phyloP scores from a whole-genome alignment of 2,888 invertebrate species.

The Catotricha subobsoleta region DNA sequence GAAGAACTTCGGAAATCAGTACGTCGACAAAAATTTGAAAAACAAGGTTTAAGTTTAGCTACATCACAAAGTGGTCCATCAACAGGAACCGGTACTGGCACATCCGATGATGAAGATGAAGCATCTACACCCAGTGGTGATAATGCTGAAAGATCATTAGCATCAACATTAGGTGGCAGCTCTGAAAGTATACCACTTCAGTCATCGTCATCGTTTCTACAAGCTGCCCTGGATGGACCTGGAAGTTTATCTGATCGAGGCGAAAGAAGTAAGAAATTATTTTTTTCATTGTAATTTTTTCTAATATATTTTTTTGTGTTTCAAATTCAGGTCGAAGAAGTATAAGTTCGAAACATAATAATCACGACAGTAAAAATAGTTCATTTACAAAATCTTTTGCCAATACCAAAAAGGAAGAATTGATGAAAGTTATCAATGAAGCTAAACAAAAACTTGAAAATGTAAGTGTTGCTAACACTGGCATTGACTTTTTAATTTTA shows the following conservation, averaged over 20 bases:
- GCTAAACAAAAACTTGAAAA: slow-evolving; percentile 72
- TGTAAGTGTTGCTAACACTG: slow-evolving; percentile 40
- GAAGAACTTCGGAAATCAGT: slow-evolving; percentile 64
- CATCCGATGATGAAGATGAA: slow-evolving; percentile 58
- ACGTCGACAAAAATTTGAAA: slow-evolving; percentile 45
- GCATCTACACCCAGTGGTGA: slow-evolving; percentile 67
- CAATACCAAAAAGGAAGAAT: slow-evolving; percentile 43
- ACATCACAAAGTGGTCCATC: slow-evolving; percentile 31
- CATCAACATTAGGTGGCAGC: slow-evolving; percentile 52
- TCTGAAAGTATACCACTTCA: slow-evolving; percentile 37
- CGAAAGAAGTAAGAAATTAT: slow-evolving; percentile 20
- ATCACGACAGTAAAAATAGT: slow-evolving; percentile 28
- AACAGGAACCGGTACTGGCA: slow-evolving; percentile 40
- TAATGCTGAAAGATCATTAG: slow-evolving; percentile 49
- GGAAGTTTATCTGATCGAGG: slow-evolving; percentile 24
- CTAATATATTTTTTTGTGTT: neutral
- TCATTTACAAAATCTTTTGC: slow-evolving; percentile 28
- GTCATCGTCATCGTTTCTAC: slow-evolving; percentile 22
- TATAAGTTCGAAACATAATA: slow-evolving; percentile 43
- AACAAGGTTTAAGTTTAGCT: slow-evolving; percentile 27
- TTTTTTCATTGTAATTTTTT: slow-evolving; percentile 3
- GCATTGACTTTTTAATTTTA: too few relatives aligned
- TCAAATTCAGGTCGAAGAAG: slow-evolving; percentile 34
- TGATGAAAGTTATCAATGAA: slow-evolving; percentile 65
- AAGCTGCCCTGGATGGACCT: slow-evolving; percentile 29